Conservation (phyloP, 2,113 vertebrate genomes). For the Psilopsiagon aymara region DNA sequence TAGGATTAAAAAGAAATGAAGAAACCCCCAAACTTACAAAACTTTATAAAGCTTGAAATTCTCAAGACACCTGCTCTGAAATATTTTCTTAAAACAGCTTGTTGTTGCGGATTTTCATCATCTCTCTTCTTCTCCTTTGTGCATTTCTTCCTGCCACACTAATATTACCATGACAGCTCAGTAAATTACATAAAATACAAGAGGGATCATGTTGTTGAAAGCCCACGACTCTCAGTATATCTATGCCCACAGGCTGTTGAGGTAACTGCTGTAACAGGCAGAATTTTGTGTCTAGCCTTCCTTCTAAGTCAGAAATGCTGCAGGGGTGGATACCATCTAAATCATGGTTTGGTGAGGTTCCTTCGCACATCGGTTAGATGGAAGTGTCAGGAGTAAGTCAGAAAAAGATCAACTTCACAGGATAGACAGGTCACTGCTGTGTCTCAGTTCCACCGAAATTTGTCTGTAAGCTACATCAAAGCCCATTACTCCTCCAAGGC, state of each 20-base stretch:
- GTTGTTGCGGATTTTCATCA: neutral
- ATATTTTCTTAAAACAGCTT: conserved; percentile 2
- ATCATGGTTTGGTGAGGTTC: neutral
- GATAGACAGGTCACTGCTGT: neutral
- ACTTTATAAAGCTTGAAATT: conserved; percentile 8
- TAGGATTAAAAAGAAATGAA: conserved; percentile 34
- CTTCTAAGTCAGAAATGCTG: neutral
- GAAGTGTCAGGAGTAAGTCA: neutral
- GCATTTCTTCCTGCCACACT: conserved; percentile 14
- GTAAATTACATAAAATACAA: conserved; percentile 52
- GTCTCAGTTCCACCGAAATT: neutral
- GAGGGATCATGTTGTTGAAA: conserved; percentile 47
- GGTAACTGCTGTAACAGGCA: conserved; percentile 20
- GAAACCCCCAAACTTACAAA: neutral
- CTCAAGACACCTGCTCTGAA: conserved; percentile 17
- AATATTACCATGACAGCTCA: conserved; percentile 18
- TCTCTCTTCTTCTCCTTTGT: neutral
- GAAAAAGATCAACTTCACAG: neutral
- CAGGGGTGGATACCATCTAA: neutral
- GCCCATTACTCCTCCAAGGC: neutral
- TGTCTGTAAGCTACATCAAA: rapidly evolving
- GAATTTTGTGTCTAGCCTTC: neutral
- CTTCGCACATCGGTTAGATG: neutral
- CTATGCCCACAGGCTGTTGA: conserved; percentile 38
- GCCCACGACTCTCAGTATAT: conserved; percentile 11